phyloP scores from a whole-genome alignment of 2,113 vertebrate genomes.

The Ciconia boyciana region DNA sequence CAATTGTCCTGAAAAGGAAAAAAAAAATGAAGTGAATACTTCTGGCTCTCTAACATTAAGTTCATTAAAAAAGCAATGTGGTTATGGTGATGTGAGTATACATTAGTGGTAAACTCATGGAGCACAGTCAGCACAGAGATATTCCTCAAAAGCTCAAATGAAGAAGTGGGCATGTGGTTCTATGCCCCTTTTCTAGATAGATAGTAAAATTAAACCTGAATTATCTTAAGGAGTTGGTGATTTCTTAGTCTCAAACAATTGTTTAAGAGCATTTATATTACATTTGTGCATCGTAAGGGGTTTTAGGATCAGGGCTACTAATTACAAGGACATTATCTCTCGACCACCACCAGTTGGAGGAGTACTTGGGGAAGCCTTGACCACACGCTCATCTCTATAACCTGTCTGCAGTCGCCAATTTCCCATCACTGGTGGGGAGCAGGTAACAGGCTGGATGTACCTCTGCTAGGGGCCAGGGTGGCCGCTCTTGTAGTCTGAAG shows the following conservation, averaged over 20 bases:
- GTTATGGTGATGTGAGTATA: background rate
- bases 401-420: background rate
- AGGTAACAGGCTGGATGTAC: background rate
- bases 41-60: background rate
- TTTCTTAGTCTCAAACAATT: background rate
- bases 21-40: background rate
- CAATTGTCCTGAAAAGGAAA: background rate
- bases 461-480: background rate
- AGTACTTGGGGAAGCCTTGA: background rate
- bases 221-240: background rate
- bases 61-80: background rate
- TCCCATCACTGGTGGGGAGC: background rate
- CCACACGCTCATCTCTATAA: background rate
- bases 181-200: background rate
- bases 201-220: background rate
- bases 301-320: background rate
- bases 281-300: accelerated
- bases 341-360: background rate
- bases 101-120: background rate
- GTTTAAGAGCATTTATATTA: background rate
- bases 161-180: background rate
- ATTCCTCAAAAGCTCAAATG: background rate
- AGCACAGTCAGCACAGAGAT: background rate
- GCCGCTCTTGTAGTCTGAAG: background rate
- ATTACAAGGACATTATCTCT: background rate